phyloP scores from a whole-genome alignment of 2,113 vertebrate species.

The Actinemys pallida region DNA sequence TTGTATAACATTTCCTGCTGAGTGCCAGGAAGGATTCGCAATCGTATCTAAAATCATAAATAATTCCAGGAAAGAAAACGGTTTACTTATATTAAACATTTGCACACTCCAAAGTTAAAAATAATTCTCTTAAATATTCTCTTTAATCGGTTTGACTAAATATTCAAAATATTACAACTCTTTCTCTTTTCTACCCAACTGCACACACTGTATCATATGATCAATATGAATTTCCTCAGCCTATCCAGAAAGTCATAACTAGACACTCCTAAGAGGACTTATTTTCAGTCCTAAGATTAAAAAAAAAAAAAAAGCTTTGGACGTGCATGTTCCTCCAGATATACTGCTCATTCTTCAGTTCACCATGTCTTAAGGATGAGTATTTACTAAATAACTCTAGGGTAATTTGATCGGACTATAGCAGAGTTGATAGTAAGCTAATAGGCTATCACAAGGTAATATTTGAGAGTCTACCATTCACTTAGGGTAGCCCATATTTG shows the following conservation, averaged over 20 bases:
- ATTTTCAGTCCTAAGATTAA: neutral
- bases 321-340: neutral
- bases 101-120: neutral
- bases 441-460: neutral
- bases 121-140: neutral
- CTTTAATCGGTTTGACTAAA: neutral
- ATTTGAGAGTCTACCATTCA: neutral
- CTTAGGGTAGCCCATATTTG: neutral
- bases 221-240: neutral
- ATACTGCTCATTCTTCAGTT: neutral
- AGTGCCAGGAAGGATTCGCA: constrained; percentile 92
- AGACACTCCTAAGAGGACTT: neutral
- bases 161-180: fast-evolving
- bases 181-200: neutral
- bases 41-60: constrained; percentile 84
- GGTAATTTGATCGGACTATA: neutral
- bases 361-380: neutral
- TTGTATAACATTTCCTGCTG: constrained; percentile 97
- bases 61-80: neutral
- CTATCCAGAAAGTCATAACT: neutral
- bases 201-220: neutral
- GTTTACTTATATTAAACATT: neutral
- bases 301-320: neutral
- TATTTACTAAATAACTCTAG: neutral
- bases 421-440: neutral